Base-by-base conservation (phyloP, 2,888 invertebrate genomes). In the Arge pagana region DNA sequence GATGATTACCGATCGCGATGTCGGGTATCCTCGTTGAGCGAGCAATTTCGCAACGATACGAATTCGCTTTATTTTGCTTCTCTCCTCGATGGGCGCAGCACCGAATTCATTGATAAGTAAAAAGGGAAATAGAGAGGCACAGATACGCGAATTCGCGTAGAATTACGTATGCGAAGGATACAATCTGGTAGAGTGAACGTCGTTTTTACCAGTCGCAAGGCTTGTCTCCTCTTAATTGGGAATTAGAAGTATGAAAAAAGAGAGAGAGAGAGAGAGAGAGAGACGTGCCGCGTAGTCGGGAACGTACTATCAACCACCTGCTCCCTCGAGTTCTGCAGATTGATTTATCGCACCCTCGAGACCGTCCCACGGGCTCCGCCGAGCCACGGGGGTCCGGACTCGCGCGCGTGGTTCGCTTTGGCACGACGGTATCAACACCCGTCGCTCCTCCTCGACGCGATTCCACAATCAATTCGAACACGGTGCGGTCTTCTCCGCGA, bases 211-310 rank as follows among this genome's bases (percentile, higher is more conserved):
- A 10, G 15, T 45, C 24, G 23, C 36, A 28, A 28, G 30, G 33
- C 28, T 28, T 54, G 57, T 57, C 54, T 57, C 55, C 60, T 70
- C 72, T 74, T 75, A 75, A 75, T 75, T 74, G 73, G 70, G 73
- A 71, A 75, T 75, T 75, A 74, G 72, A 73, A 71, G 68, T 68
- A 66, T 62, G 70, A n/a, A n/a, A n/a, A n/a, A n/a, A n/a, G n/a
- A n/a, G n/a, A n/a, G n/a, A n/a, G n/a, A n/a, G n/a, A n/a, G n/a
- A n/a, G n/a, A n/a, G n/a, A 68, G 70, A 62, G 66, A 61, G 33
- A 33, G 18, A 24, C 15, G 31, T 19, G 21, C n/a, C 24, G n/a
- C n/a, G n/a, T n/a, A n/a, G 31, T 11, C 65, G 63, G 65, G 66
- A 16, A 11, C 67, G 64, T 58, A 56, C 45, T 15, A 33, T 31